These are phyloP conservation scores for Synergus laeviventris DNA, from an alignment of 2,888 invertebrate genomes.

Conservation along the genomic window DNA sequence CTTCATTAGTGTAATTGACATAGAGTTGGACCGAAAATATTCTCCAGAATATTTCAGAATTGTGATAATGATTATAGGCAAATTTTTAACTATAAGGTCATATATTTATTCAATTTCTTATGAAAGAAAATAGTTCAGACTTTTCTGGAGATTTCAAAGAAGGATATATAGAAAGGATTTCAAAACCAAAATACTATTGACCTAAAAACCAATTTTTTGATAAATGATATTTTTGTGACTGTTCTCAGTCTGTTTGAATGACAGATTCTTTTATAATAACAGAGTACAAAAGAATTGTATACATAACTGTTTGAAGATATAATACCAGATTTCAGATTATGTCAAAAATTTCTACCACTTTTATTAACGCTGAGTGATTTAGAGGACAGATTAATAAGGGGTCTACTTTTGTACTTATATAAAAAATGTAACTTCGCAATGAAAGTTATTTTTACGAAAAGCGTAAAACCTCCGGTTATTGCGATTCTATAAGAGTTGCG, in stretches of 20 bases:
- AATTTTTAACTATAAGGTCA: too few relatives aligned
- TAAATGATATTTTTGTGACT: neutral
- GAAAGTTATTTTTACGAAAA: slow-evolving; percentile 31
- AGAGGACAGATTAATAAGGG: slow-evolving; percentile 24
- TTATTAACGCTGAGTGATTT: slow-evolving; percentile 7
- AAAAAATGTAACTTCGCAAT: slow-evolving; percentile 25
- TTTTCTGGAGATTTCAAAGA: too few relatives aligned
- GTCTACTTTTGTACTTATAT: slow-evolving; percentile 15
- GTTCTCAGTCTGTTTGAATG: neutral
- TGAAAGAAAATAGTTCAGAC: too few relatives aligned
- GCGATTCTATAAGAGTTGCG: slow-evolving; percentile 33
- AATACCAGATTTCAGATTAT: slow-evolving; percentile 33
- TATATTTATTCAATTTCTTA: too few relatives aligned
- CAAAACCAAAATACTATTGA: too few relatives aligned
- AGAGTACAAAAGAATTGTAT: slow-evolving; percentile 20
- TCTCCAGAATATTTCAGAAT: too few relatives aligned
- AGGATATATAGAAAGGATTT: too few relatives aligned
- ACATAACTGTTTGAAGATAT: neutral
- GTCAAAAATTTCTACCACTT: slow-evolving; percentile 18
- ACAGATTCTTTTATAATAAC: slow-evolving; percentile 9
- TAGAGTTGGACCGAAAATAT: too few relatives aligned
- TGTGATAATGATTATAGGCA: too few relatives aligned
- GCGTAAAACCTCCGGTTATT: slow-evolving; percentile 19
- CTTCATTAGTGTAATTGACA: too few relatives aligned
- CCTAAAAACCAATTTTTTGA: too few relatives aligned